These are phyloP conservation scores for Bursaphelenchus mucronatus DNA, from an alignment of 1,140 invertebrate genomes.

Conservation along the genomic window DNA sequence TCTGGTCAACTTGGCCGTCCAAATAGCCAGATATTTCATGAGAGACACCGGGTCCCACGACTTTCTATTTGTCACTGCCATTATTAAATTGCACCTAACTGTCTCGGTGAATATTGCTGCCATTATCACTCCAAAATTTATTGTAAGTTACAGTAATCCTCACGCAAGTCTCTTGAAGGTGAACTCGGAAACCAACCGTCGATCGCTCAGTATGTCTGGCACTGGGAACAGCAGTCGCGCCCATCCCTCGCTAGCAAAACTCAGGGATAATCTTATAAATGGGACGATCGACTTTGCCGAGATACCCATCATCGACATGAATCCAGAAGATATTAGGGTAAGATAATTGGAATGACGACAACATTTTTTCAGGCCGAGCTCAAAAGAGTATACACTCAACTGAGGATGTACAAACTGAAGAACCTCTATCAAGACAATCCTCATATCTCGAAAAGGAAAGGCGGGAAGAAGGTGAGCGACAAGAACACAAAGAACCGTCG, in stretches of 20 bases:
- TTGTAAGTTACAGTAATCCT: slow-evolving; percentile 22
- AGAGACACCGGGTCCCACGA: slow-evolving; percentile 31
- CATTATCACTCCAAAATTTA: slow-evolving; percentile 46
- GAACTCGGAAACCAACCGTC: slow-evolving; percentile 57
- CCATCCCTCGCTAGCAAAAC: slow-evolving; percentile 62
- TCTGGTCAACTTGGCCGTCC: slow-evolving; percentile 70
- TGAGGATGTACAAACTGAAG: slow-evolving; percentile 74
- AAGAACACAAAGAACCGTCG: slow-evolving; percentile 69
- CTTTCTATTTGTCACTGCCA: slow-evolving; percentile 45
- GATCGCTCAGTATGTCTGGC: slow-evolving; percentile 60
- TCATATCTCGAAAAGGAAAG: slow-evolving; percentile 83
- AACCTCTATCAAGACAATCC: slow-evolving; percentile 86
- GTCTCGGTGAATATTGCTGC: slow-evolving; percentile 57
- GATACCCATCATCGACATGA: slow-evolving; percentile 79
- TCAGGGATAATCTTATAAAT: slow-evolving; percentile 70
- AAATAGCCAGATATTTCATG: slow-evolving; percentile 66
- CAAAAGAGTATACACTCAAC: slow-evolving; percentile 78
- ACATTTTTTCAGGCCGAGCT: slow-evolving; percentile 72
- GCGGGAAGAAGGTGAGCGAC: slow-evolving; percentile 83
- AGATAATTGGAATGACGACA: slow-evolving; percentile 21
- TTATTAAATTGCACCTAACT: slow-evolving; percentile 59
- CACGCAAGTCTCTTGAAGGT: slow-evolving; percentile 28
- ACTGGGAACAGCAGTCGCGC: slow-evolving; percentile 61
- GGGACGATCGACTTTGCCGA: slow-evolving; percentile 79
- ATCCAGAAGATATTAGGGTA: slow-evolving; percentile 80